Evolutionary conservation across 2,888 invertebrate species (phyloP).

Genomic region (Drosophila paranaensis): DNA sequence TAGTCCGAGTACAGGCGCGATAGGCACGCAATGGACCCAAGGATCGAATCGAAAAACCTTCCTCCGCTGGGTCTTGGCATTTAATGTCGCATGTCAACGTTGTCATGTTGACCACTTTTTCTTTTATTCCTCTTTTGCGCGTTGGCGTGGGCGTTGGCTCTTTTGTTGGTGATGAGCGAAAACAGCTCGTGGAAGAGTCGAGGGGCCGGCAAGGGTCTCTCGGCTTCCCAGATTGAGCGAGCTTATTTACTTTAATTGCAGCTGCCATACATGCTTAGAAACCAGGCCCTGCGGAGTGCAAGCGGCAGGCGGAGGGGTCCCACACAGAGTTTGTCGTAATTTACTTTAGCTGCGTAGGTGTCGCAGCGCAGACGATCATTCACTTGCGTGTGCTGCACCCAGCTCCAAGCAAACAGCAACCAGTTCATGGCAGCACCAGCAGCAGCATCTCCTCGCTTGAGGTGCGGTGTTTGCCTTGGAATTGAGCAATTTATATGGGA

Average conservation of each 20-base stretch:
- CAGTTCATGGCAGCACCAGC: conserved; percentile 8
- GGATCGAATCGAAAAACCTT: conserved; percentile 27
- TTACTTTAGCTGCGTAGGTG: conserved; percentile 67
- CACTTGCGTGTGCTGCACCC: conserved; percentile 68
- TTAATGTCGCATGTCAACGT: conserved; percentile 78
- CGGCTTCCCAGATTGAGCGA: conserved; percentile 11
- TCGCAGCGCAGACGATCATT: conserved; percentile 45
- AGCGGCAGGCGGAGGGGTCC: not conserved
- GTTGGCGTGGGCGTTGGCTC: conserved; percentile 51
- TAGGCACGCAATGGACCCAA: conserved; percentile 56
- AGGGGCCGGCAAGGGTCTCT: not conserved
- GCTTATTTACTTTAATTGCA: conserved; percentile 72
- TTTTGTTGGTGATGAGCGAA: conserved; percentile 66
- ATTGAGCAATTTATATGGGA: conserved; percentile 72
- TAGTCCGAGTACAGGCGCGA: conserved; percentile 2
- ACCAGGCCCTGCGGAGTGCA: conserved; percentile 21
- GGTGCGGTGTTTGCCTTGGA: conserved; percentile 67
- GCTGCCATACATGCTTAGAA: conserved; percentile 36
- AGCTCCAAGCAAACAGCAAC: conserved; percentile 13
- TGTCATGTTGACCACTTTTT: conserved; percentile 76
- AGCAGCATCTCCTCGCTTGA: conserved; percentile 39
- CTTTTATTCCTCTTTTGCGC: not conserved
- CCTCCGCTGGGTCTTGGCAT: conserved; percentile 42
- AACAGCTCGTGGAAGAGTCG: conserved; percentile 55
- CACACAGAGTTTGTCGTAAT: conserved; percentile 32